Evolutionary conservation across 2,113 vertebrate genomes (phyloP), one percentile per base, ranked within the genome.

Genomic region (Zapus hudsonius): DNA sequence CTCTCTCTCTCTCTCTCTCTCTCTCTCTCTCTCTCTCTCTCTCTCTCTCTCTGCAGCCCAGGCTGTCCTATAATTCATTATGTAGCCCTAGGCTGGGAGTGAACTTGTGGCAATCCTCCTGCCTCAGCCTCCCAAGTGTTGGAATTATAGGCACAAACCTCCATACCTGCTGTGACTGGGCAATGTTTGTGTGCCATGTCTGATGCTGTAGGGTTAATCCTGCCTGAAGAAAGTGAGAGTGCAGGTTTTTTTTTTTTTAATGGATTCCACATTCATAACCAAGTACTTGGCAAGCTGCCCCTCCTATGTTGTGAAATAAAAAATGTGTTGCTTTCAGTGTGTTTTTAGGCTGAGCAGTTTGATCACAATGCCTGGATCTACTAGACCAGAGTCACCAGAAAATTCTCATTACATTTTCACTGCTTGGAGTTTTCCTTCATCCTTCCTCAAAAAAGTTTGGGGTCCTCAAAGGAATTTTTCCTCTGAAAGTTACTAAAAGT

Each of bases 261-360:
- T 78, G 42, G 87, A 96, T 91, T 95, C 92, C 92, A 93, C 84
- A 80, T 85, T 95, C 74, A 91, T 76, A 94, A 89, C 94, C 90
- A 83, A 93, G 80, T 15, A 3, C 44, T 95, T 96, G 96, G 95
- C 94, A 91, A 59, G 29, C 81, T 55, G 92, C 96, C 92, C 82
- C 69, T 95, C 76, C 4, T 66, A 67, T 80, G 92, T 91, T 93
- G 63, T 19, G 1, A 95, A 91, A n/a, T n/a, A 91, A 86, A 91
- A 75, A 89, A 74, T 79, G 87, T 91, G 92, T 79, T 78, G 95
- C 95, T 87, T 81, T 86, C 83, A 42, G 74, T 91, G 81, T 93
- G 87, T 89, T 91, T 90, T 88, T 70, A 79, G 84, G 59, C 74
- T 20, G 15, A 59, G 81, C 84, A 57, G 29, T 76, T 72, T 70